A percentile compares a stretch with the other conserved stretches of the same genome.
These are phyloP conservation scores for Spatula versicolor DNA, from an alignment of 2,797 vertebrate genomes.

Conservation along the genomic window DNA sequence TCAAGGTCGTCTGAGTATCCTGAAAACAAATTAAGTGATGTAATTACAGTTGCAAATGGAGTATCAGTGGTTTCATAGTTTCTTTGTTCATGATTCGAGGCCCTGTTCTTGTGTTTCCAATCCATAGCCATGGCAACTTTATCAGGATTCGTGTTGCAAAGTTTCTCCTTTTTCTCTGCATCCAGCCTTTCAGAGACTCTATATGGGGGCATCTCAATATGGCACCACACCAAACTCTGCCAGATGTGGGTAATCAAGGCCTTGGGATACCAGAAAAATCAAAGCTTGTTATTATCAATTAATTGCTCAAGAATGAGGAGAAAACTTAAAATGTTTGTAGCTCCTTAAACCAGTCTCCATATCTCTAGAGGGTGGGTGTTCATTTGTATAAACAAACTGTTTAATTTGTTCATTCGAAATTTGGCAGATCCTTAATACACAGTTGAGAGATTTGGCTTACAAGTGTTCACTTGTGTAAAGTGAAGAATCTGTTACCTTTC, in stretches of 20 bases:
- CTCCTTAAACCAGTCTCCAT: neutral
- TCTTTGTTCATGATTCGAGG: neutral
- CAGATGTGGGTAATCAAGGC: neutral
- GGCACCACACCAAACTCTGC: neutral
- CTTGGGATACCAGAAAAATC: neutral
- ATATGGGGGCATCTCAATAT: neutral
- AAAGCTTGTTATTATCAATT: neutral
- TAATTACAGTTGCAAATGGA: constrained; percentile 13
- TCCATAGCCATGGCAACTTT: neutral
- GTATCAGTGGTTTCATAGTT: constrained; percentile 8
- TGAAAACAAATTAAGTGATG: constrained; percentile 55
- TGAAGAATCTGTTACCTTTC: neutral
- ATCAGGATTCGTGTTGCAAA: neutral
- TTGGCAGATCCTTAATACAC: neutral
- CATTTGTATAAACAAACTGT: neutral
- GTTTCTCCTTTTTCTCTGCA: neutral
- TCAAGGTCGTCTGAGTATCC: neutral
- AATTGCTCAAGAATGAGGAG: neutral
- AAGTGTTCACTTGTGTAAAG: neutral
- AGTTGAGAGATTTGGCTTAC: neutral
- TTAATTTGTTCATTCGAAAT: neutral
- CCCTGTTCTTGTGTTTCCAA: neutral
- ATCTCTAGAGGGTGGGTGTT: neutral
- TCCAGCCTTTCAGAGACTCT: neutral
- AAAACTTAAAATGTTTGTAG: neutral